phyloP scores from a whole-genome alignment of 2,888 invertebrate genomes.

The Acholoe squamosa region DNA sequence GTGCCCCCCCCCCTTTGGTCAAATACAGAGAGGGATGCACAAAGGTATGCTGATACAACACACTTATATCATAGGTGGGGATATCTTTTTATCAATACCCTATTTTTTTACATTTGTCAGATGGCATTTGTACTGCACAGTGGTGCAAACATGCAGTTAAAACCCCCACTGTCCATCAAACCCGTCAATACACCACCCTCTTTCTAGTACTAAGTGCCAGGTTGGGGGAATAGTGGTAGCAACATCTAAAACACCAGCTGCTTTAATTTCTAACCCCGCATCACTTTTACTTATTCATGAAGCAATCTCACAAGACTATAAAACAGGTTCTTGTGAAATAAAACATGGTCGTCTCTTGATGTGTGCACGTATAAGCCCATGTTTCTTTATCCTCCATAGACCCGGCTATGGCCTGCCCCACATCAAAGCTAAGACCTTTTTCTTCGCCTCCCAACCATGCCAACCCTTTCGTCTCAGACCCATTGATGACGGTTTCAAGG shows the following conservation, averaged over 20 bases:
- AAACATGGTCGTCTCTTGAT: constrained; percentile 50
- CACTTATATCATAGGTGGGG: too few relatives aligned
- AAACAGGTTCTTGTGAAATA: constrained; percentile 54
- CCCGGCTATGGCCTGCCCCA: neutral
- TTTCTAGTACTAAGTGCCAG: too few relatives aligned
- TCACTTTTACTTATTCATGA: constrained; percentile 58
- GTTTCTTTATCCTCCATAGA: neutral
- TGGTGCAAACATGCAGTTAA: too few relatives aligned
- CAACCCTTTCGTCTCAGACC: neutral
- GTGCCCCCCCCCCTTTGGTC: too few relatives aligned
- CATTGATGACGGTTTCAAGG: constrained; percentile 53
- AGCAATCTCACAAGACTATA: constrained; percentile 55
- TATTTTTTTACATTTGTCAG: too few relatives aligned
- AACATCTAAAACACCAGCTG: constrained; percentile 33
- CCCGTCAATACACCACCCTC: too few relatives aligned
- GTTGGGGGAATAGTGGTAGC: neutral
- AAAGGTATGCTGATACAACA: too few relatives aligned
- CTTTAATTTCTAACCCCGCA: constrained; percentile 56
- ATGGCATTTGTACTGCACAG: too few relatives aligned
- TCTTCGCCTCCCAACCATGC: too few relatives aligned
- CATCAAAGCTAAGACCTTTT: constrained; percentile 50
- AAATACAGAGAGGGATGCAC: too few relatives aligned
- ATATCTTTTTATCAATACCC: too few relatives aligned
- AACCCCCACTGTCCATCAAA: too few relatives aligned
- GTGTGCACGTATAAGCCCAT: neutral